These are phyloP conservation scores for Microctenopoma steveboyesi DNA, from an alignment of 2,797 vertebrate species.

Conservation along the genomic window DNA sequence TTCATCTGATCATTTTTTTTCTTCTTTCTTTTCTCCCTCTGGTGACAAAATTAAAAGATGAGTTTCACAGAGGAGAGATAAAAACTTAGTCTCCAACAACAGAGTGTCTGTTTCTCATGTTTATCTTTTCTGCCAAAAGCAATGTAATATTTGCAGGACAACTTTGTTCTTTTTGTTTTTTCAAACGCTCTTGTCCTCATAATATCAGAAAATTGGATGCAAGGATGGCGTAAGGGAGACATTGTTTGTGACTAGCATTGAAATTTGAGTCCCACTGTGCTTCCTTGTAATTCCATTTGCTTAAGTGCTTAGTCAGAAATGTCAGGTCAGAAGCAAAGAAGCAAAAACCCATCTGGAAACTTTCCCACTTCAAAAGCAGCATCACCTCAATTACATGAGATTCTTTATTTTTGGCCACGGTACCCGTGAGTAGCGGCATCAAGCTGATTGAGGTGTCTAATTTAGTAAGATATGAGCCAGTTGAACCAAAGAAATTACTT, in stretches of 20 bases:
- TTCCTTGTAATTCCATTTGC: conserved; percentile 36
- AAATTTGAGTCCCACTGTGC: conserved; percentile 12
- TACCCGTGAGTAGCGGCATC: neutral
- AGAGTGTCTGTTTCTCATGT: conserved; percentile 26
- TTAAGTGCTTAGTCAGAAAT: conserved; percentile 30
- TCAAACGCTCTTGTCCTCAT: conserved; percentile 6
- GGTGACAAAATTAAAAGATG: conserved; percentile 38
- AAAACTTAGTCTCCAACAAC: conserved; percentile 25
- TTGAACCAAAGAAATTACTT: conserved; percentile 31
- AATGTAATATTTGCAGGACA: conserved; percentile 14
- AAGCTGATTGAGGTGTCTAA: conserved; percentile 28
- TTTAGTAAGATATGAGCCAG: conserved; percentile 11
- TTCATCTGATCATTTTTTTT: conserved; percentile 16
- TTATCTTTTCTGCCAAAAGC: conserved; percentile 34
- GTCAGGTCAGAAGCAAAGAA: conserved; percentile 24
- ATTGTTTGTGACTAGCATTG: conserved; percentile 26
- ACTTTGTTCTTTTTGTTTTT: conserved; percentile 19
- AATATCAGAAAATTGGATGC: conserved; percentile 28
- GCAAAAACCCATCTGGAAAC: conserved; percentile 23
- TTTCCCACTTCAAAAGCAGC: conserved; percentile 21
- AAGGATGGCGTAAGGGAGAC: conserved; percentile 3
- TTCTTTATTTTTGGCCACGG: conserved; percentile 6
- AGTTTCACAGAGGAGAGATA: conserved; percentile 34
- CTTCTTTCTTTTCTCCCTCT: conserved; percentile 13
- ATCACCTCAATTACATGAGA: conserved; percentile 21